Evolutionary conservation across 2,888 invertebrate species (phyloP).

Genomic region (Bibio marci): DNA sequence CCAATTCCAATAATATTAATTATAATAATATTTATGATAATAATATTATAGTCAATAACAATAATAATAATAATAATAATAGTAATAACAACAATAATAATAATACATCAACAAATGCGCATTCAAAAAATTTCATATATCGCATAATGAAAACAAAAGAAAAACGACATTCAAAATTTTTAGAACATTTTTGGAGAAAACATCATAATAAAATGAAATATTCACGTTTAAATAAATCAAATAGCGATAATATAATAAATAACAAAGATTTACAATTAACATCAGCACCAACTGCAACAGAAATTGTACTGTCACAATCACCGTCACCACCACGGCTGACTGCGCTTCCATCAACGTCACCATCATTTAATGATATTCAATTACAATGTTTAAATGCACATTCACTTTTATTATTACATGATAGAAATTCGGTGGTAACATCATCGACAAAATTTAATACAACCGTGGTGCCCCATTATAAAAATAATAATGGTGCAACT

Average conservation of each 20-base stretch:
- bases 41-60: too few relatives aligned
- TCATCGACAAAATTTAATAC: constrained; percentile 1
- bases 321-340: constrained; percentile 2
- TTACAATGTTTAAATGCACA: constrained; percentile 41
- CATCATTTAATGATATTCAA: constrained; percentile 32
- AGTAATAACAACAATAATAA: too few relatives aligned
- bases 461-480: neutral
- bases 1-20: neutral
- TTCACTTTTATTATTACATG: constrained; percentile 27
- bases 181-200: constrained; percentile 24
- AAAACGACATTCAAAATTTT: constrained; percentile 21
- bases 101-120: constrained; percentile 7
- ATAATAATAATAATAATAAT: too few relatives aligned
- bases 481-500: constrained; percentile 5
- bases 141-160: constrained; percentile 21
- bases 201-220: constrained; percentile 18
- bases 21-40: neutral
- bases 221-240: constrained; percentile 18
- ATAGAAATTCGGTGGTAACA: constrained; percentile 8
- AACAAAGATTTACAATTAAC: too few relatives aligned
- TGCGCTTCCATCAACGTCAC: constrained; percentile 12
- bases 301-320: constrained; percentile 6
- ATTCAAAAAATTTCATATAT: constrained; percentile 15
- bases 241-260: too few relatives aligned
- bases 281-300: neutral